Evolutionary conservation across 2,113 vertebrate genomes (phyloP).

Genomic region (Rostratula benghalensis): DNA sequence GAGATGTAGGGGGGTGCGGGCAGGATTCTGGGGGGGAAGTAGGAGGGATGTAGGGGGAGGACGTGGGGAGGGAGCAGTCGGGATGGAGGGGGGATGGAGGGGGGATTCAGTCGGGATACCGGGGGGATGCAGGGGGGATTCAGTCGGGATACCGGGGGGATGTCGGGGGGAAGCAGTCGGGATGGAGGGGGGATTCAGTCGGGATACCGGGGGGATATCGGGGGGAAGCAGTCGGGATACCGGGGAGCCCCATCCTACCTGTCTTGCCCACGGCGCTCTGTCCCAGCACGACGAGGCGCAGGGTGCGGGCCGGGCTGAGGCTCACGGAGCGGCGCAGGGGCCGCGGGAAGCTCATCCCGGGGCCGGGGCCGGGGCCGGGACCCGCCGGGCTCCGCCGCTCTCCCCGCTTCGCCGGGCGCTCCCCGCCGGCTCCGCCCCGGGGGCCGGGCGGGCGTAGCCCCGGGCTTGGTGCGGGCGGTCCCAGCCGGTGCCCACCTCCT

Average conservation of each 20-base stretch:
- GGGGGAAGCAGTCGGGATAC: too few relatives aligned
- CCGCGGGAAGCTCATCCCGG: constrained; percentile 75
- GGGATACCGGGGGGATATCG: too few relatives aligned
- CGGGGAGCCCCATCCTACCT: constrained; percentile 48
- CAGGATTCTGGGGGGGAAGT: too few relatives aligned
- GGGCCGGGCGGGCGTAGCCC: not conserved
- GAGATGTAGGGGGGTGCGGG: not conserved
- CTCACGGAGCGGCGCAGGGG: constrained; percentile 74
- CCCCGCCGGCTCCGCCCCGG: not conserved
- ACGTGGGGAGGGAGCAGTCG: too few relatives aligned
- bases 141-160: too few relatives aligned
- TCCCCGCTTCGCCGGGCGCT: not conserved
- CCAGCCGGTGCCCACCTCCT: not conserved
- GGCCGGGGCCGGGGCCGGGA: not conserved
- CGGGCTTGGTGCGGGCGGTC: not conserved
- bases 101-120: too few relatives aligned
- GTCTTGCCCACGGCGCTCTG: constrained; percentile 78
- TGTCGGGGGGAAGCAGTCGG: too few relatives aligned
- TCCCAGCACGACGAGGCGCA: constrained; percentile 75
- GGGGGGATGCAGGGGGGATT: too few relatives aligned
- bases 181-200: not conserved
- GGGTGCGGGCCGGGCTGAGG: constrained; percentile 64
- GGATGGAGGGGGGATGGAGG: too few relatives aligned
- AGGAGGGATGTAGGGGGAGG: not conserved
- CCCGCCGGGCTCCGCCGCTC: not conserved